These are phyloP conservation scores for Pseudobourletiella spinata DNA, from an alignment of 1,140 invertebrate species.

Conservation along the genomic window DNA sequence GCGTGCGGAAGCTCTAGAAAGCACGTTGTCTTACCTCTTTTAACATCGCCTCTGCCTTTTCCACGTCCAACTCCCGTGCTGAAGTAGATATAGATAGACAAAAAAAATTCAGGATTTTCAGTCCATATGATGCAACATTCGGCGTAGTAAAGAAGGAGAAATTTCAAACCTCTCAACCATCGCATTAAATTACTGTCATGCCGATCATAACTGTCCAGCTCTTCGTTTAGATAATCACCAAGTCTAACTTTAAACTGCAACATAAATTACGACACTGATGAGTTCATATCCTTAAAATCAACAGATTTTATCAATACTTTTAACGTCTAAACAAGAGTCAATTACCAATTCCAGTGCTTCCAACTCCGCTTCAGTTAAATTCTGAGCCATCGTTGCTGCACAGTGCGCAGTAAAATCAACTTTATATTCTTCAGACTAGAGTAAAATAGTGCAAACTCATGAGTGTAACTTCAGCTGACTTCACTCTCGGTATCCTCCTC, in stretches of 20 bases:
- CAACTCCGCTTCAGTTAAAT: too few species aligned
- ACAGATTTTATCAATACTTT: too few species aligned
- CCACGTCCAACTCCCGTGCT: conserved; percentile 25
- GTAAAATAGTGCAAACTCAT: too few species aligned
- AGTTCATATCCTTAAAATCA: too few species aligned
- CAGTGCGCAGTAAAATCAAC: too few species aligned
- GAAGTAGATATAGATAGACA: neutral
- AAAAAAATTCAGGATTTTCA: neutral
- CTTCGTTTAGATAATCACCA: neutral
- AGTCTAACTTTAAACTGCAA: neutral
- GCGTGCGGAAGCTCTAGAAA: neutral
- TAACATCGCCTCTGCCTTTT: conserved; percentile 25
- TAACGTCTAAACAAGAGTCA: too few species aligned
- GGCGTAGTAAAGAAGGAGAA: neutral
- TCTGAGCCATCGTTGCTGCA: too few species aligned
- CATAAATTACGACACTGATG: too few species aligned
- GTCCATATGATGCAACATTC: neutral
- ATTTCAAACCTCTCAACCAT: conserved; percentile 62
- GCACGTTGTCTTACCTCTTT: conserved; percentile 4
- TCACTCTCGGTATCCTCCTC: too few species aligned
- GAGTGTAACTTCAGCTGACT: too few species aligned
- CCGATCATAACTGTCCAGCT: neutral
- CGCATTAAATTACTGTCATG: conserved; percentile 62
- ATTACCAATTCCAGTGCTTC: too few species aligned
- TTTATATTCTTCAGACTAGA: too few species aligned